A percentile compares a stretch with the other conserved stretches of the same genome.
phyloP scores from a whole-genome alignment of 2,797 vertebrate species.

The Crotalus adamanteus region DNA sequence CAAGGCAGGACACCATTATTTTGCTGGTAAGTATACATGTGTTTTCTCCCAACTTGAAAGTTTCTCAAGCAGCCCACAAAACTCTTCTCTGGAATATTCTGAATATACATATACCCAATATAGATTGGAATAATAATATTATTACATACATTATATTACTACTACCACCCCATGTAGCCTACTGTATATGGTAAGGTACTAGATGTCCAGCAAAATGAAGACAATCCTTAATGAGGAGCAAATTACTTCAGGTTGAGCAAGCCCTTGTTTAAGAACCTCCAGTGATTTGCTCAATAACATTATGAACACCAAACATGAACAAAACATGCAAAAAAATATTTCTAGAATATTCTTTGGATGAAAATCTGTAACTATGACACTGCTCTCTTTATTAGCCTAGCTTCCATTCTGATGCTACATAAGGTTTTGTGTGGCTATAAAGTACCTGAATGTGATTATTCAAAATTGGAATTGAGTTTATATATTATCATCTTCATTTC shows the following conservation, averaged over 20 bases:
- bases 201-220: neutral
- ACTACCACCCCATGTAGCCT: neutral
- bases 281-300: too few relatives aligned
- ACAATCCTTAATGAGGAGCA: neutral
- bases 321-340: neutral
- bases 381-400: neutral
- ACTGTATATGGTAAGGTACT: neutral
- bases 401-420: neutral
- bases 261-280: too few relatives aligned
- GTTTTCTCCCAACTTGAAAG: constrained; percentile 80
- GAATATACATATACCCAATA: constrained; percentile 51
- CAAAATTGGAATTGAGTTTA: constrained; percentile 14
- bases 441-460: neutral
- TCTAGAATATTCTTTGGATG: neutral
- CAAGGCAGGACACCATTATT: constrained; percentile 82
- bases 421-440: neutral
- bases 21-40: constrained; percentile 68
- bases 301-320: neutral
- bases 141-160: neutral
- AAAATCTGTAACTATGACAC: neutral
- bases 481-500: neutral
- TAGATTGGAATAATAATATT: neutral
- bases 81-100: constrained; percentile 81
- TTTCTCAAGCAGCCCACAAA: constrained; percentile 87
- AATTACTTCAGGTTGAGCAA: too few relatives aligned